phyloP scores from a whole-genome alignment of 2,888 invertebrate species.

The Phania funesta region DNA sequence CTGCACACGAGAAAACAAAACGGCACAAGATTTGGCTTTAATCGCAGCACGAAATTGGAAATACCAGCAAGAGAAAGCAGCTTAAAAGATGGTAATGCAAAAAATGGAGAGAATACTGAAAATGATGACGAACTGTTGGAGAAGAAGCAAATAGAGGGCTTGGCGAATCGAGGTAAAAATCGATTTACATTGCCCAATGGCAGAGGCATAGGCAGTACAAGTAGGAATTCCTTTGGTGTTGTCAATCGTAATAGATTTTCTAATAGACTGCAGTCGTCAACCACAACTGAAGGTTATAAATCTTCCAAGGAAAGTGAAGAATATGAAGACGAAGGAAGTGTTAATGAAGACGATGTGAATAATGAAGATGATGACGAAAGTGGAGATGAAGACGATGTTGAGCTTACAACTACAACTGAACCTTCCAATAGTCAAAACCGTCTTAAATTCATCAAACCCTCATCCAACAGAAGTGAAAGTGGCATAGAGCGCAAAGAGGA shows the following conservation, averaged over 20 bases:
- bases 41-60: slow-evolving; percentile 61
- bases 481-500: neutral
- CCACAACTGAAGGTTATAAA: slow-evolving; percentile 22
- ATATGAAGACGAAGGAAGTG: slow-evolving; percentile 33
- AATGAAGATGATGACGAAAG: slow-evolving; percentile 28
- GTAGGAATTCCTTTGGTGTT: slow-evolving; percentile 44
- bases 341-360: slow-evolving; percentile 29
- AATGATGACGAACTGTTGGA: neutral
- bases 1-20: slow-evolving; percentile 35
- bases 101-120: neutral
- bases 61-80: neutral
- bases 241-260: slow-evolving; percentile 62
- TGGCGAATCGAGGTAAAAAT: slow-evolving; percentile 13
- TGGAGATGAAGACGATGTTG: slow-evolving; percentile 8
- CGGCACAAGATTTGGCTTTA: slow-evolving; percentile 59
- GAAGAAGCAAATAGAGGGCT: slow-evolving; percentile 4
- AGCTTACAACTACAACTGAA: neutral
- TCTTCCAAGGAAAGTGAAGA: slow-evolving; percentile 3
- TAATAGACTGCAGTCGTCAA: slow-evolving; percentile 31
- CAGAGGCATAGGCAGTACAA: neutral
- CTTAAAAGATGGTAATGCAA: neutral
- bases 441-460: slow-evolving; percentile 23
- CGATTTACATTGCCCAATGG: slow-evolving; percentile 13
- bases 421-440: neutral
- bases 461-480: slow-evolving; percentile 21